Evolutionary conservation across 2,888 invertebrate genomes (phyloP), one percentile per base, ranked within the genome.

Genomic region (Monochamus alternatus): DNA sequence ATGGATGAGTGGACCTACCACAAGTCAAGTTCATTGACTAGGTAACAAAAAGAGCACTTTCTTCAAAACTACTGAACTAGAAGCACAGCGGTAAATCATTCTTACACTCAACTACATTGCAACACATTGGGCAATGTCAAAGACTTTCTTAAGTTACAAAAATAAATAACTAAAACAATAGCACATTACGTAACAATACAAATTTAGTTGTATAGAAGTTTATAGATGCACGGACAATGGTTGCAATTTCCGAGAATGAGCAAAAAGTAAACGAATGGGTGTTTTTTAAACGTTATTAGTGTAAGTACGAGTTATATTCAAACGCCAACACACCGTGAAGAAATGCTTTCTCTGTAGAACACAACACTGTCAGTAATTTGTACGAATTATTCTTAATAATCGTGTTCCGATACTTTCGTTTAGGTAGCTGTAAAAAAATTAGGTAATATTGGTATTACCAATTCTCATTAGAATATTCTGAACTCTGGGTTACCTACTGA

Each of bases 111-210:
- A 43, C 8, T 44, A 14, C 5, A 44, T 22, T 64, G 22, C 22
- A 22, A 38, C 43, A 22, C 14, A 44, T 44, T 44, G 44, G 14
- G 14, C 14, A 64, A 64, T 10, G 9, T 14, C 38, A 14, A n/a
- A 44, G 8, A 44, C 14, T 64, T 22, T 44, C 44, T 14, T n/a
- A 47, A 71, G 43, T 47, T 30, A 31, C 30, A 52, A 67, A 67
- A 67, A 67, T 9, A 52, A n/a, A 67, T 67, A 58, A 67, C 51
- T n/a, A 30, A 44, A 38, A 64, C 63, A 64, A 64, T 64, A 44
- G 44, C 14, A 9, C 3, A 22, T 64, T 43, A 64, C 44, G 43
- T 64, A 64, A 64, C 22, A 14, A 64, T 9, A 22, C 14, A 22
- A 14, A 14, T 55, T 55, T 55, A 55, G n/a, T 55, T 5, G 47